phyloP scores from a whole-genome alignment of 2,888 invertebrate genomes.

The Itoplectis maculator region DNA sequence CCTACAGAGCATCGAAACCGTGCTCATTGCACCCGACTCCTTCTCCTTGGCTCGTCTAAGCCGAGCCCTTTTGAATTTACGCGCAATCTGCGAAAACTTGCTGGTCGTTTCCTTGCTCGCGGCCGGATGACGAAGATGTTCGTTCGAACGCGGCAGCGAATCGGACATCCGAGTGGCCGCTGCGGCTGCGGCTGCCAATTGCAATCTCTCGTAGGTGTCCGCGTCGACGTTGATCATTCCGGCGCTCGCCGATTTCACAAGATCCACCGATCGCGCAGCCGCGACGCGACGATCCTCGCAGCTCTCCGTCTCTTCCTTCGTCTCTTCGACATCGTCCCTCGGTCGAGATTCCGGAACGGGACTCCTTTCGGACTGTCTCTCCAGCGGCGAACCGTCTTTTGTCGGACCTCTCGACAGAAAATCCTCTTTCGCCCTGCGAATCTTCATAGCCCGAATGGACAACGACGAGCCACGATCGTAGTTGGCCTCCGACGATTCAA shows the following conservation, averaged over 20 bases:
- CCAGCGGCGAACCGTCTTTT: conserved; percentile 63
- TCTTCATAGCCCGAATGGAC: conserved; percentile 58
- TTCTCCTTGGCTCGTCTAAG: conserved; percentile 84
- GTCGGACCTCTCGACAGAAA: conserved; percentile 86
- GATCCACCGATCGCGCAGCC: conserved; percentile 73
- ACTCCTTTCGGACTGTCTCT: background rate
- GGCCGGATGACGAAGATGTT: conserved; percentile 66
- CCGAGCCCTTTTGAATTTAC: conserved; percentile 87
- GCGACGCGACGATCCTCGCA: background rate
- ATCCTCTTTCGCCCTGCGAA: conserved; percentile 89
- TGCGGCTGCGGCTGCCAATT: conserved; percentile 56
- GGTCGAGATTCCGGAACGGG: conserved; percentile 50
- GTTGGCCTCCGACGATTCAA: background rate
- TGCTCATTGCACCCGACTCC: conserved; percentile 84
- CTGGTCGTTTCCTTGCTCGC: conserved; percentile 64
- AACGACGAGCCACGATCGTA: conserved; percentile 15
- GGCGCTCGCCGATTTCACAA: conserved; percentile 91
- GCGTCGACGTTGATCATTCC: conserved; percentile 91
- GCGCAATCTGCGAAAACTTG: conserved; percentile 84
- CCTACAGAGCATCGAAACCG: conserved; percentile 90
- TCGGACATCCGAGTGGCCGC: conserved; percentile 83
- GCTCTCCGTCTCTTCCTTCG: conserved; percentile 10
- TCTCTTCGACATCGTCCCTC: background rate
- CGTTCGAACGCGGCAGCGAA: conserved; percentile 85
- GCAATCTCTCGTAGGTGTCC: conserved; percentile 87